Percentiles rank a stretch among this genome's conserved stretches.
Evolutionary conservation across 2,888 invertebrate species (phyloP).

Genomic region (Dorcus parallelipipedus): DNA sequence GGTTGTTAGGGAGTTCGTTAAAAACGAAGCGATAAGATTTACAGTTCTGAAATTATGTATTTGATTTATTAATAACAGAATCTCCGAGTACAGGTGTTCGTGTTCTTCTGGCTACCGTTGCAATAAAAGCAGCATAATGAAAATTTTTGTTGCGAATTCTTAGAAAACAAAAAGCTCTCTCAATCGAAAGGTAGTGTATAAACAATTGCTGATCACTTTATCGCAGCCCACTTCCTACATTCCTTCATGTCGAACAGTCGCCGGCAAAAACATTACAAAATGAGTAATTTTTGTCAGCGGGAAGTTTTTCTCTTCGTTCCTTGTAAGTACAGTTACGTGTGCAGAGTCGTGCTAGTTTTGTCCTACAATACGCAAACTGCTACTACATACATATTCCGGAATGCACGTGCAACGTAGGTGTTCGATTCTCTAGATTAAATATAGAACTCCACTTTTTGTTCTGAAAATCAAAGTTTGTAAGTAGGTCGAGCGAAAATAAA

Average conservation of each 20-base stretch:
- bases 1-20: not conserved
- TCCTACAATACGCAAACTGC: conserved; percentile 8
- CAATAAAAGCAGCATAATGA: too few species aligned
- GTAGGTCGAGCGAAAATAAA: too few species aligned
- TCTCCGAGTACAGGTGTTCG: too few species aligned
- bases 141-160: not conserved
- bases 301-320: conserved; percentile 6
- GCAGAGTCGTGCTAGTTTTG: conserved; percentile 11
- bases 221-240: conserved; percentile 36
- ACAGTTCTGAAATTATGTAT: too few species aligned
- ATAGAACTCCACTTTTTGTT: too few species aligned
- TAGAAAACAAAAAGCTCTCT: not conserved
- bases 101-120: too few species aligned
- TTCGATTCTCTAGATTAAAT: not conserved
- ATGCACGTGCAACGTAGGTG: conserved; percentile 15
- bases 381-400: conserved; percentile 5
- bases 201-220: conserved; percentile 12
- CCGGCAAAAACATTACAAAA: conserved; percentile 32
- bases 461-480: too few species aligned
- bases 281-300: conserved; percentile 35
- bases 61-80: too few species aligned
- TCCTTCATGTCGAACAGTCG: conserved; percentile 37
- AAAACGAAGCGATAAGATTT: too few species aligned
- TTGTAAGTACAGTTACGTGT: conserved; percentile 7
- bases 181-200: conserved; percentile 3